Percentiles rank a stretch among this genome's conserved stretches.
These are phyloP conservation scores for Ormyrus nitidulus DNA, from an alignment of 2,888 invertebrate species.

Conservation along the genomic window DNA sequence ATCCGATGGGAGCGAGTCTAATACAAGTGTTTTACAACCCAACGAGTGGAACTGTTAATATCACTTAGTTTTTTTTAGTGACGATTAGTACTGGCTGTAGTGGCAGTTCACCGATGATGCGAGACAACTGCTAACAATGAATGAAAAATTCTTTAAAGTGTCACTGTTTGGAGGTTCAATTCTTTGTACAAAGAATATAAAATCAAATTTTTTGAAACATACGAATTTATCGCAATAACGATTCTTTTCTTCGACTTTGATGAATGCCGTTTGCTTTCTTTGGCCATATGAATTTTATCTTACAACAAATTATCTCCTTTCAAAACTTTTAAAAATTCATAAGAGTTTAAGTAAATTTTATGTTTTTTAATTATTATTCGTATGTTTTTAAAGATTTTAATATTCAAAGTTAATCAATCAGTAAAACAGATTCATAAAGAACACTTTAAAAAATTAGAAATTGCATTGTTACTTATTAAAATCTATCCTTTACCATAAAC, in stretches of 20 bases:
- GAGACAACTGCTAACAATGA: constrained; percentile 9
- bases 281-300: no score
- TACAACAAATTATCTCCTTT: no score
- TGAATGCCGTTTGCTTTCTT: not conserved
- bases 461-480: constrained; percentile 17
- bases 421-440: constrained; percentile 12
- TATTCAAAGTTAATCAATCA: constrained; percentile 9
- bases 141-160: constrained; percentile 19
- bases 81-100: constrained; percentile 49
- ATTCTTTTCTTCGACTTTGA: not conserved
- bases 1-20: constrained; percentile 37
- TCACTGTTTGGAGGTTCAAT: constrained; percentile 8
- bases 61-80: constrained; percentile 26
- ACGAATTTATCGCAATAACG: not conserved
- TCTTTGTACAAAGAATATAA: constrained; percentile 4
- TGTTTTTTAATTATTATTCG: not conserved
- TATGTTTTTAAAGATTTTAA: constrained; percentile 14
- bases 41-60: constrained; percentile 47
- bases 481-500: constrained; percentile 10
- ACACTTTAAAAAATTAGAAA: constrained; percentile 21
- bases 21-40: constrained; percentile 48
- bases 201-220: not conserved
- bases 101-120: constrained; percentile 48
- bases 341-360: no score
- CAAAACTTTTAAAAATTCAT: no score